Evolutionary conservation across 2,113 vertebrate genomes (phyloP), one percentile per base, ranked within the genome.

Genomic region (Ascaphus truei): DNA sequence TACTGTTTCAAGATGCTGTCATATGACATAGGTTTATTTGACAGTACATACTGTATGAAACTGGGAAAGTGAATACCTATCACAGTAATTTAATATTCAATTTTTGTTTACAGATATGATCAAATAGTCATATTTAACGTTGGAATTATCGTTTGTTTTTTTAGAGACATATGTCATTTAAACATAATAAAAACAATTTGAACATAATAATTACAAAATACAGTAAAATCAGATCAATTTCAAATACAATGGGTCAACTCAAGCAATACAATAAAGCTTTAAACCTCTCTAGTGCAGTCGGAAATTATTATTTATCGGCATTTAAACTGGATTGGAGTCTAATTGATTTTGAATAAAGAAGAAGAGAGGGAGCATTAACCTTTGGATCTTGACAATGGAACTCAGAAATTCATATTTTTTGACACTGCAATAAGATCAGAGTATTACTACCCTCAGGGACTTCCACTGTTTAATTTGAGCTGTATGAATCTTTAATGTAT

Each of bases 391-490:
- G 65, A 68, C 53, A 68, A 31, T 59, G 39, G 41, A 39, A 68
- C 55, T 50, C 31, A 50, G 65, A 68, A 50, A 59, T 68, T 68
- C 53, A 68, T 68, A 41, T 68, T 68, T 68, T 50, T 68, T 68
- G 65, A 59, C 65, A 68, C 26, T 59, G 65, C 65, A 68, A 47
- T 51, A 68, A 68, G 65, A 68, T 68, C 65, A 68, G 65, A 68
- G 65, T 47, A 45, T 59, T 59, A 59, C 29, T 59, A 68, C 65
- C 65, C 65, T 50, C 26, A 59, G 65, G 53, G 65, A 68, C 55
- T 50, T 58, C 41, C 26, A 12, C 22, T 68, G 41, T 68, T 48
- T 37, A 41, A 30, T 37, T 50, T 29, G 53, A 59, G 65, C 47
- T 36, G 33, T 50, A 68, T 68, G 22, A 59, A 68, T 48, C 41